These are phyloP conservation scores for Tetraneura akinire DNA, from an alignment of 1,140 invertebrate genomes.

Conservation along the genomic window DNA sequence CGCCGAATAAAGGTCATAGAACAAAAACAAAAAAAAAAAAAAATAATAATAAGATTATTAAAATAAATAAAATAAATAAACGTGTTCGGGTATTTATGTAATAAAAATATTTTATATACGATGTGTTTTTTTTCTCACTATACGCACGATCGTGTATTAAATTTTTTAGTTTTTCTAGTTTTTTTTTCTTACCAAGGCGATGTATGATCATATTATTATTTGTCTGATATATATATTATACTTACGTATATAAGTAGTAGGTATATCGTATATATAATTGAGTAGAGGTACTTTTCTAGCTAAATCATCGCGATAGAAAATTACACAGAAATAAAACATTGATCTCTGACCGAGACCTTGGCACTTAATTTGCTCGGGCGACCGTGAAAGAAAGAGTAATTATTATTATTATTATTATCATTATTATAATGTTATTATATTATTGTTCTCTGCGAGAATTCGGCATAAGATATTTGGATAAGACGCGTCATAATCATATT, in stretches of 20 bases:
- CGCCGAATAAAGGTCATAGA: constrained; percentile 4
- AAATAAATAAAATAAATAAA: too few relatives aligned
- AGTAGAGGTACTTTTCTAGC: not conserved
- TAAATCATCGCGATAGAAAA: not conserved
- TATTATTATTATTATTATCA: too few relatives aligned
- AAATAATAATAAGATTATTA: too few relatives aligned
- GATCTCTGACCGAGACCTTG: constrained; percentile 50
- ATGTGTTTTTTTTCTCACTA: not conserved
- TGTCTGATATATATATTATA: too few relatives aligned
- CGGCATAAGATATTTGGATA: not conserved
- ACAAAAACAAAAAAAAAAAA: not conserved
- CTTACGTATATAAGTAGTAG: not conserved
- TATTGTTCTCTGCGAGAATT: not conserved
- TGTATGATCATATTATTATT: not conserved
- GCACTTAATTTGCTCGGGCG: not conserved
- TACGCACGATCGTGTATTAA: not conserved
- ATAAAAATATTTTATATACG: not conserved
- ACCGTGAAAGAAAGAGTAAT: not conserved
- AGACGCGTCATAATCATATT: not conserved
- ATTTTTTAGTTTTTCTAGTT: not conserved
- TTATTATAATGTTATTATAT: not conserved
- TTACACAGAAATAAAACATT: constrained; percentile 4
- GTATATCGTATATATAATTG: not conserved
- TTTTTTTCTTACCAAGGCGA: not conserved
- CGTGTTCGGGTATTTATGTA: too few relatives aligned